Evolutionary conservation across 2,888 invertebrate genomes (phyloP), one percentile per base, ranked within the genome.

Genomic region (Apomyelois bistriatella): DNA sequence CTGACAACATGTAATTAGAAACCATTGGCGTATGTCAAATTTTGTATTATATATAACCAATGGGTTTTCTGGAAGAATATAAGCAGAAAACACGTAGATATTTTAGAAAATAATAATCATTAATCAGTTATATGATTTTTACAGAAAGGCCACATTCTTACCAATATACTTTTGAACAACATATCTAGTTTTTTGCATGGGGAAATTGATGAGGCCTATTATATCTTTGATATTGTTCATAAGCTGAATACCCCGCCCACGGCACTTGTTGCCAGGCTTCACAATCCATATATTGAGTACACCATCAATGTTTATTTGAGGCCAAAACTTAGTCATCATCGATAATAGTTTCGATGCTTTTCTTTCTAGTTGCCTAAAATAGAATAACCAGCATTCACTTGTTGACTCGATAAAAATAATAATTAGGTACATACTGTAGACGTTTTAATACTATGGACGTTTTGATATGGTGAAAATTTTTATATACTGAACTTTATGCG

Each of bases 141-240:
- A 32, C 2, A 32, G 9, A 7, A 3, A 32, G 7, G 32, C 32
- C 1, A 32, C 7, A 50, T 42, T 13, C 28, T 87, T 91, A 97
- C 97, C 97, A 66, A 98, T 97, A 78, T 98, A 98, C 85, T 98
- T 98, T 79, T 98, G 98, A 9, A 98, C 96, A 48, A 98, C 97
- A 79, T 95, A 98, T 91, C 96, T 93, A 72, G 94, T 92, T 81
- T 95, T 95, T 62, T 93, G 89, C 22, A 92, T 91, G 15, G 93
- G 92, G 61, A 93, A 91, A 73, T 94, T 94, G n/a, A 95, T 91
- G 51, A 94, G 91, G 22, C 93, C 93, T 60, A 96, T 81, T 53
- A 98, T 97, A 67, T 97, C 96, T 65, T 96, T 96, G 28, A 98
- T 91, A 68, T 94, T 94, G 77, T 96, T 96, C 91, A 96, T 94